Percentiles rank a stretch among this genome's conserved stretches.
Evolutionary conservation across 2,797 vertebrate genomes (phyloP).

Genomic region (Gymnothorax javanicus): DNA sequence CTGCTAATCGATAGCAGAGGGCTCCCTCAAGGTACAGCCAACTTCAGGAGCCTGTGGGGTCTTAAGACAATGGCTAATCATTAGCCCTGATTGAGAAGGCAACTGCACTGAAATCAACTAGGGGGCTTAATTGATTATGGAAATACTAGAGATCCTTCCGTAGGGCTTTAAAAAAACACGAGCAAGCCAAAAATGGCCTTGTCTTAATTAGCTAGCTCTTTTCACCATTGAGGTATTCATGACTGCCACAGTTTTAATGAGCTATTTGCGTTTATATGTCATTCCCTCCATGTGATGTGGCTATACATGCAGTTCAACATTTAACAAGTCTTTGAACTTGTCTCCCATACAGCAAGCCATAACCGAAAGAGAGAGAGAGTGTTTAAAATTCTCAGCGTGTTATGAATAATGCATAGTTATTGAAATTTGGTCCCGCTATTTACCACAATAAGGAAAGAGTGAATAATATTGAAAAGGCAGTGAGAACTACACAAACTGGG

Average conservation of each 20-base stretch:
- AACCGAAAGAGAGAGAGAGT: conserved; percentile 20
- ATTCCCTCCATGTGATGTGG: not conserved
- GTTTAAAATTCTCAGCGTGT: conserved; percentile 25
- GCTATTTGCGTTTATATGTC: not conserved
- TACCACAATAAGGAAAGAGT: conserved; percentile 27
- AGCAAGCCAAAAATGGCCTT: conserved; percentile 8
- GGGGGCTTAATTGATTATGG: conserved; percentile 51
- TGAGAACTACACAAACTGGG: not conserved
- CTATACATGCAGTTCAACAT: conserved; percentile 5
- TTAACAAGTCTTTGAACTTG: not conserved
- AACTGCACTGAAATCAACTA: conserved; percentile 28
- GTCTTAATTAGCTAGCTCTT: conserved; percentile 24
- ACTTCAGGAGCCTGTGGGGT: conserved; percentile 22
- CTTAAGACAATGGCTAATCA: conserved; percentile 36
- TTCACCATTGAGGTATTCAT: conserved; percentile 21
- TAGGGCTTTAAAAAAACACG: conserved; percentile 17
- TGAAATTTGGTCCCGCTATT: conserved; percentile 35
- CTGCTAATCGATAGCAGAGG: conserved; percentile 60
- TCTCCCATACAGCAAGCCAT: not conserved
- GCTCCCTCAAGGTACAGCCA: conserved; percentile 44
- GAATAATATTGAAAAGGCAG: conserved; percentile 20
- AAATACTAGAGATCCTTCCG: conserved; percentile 30
- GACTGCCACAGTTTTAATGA: conserved; percentile 12
- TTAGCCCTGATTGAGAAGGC: conserved; percentile 46
- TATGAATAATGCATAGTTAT: conserved; percentile 49